Base-by-base conservation (phyloP, 2,797 vertebrate genomes). In the Chaetophractus vellerosus region DNA sequence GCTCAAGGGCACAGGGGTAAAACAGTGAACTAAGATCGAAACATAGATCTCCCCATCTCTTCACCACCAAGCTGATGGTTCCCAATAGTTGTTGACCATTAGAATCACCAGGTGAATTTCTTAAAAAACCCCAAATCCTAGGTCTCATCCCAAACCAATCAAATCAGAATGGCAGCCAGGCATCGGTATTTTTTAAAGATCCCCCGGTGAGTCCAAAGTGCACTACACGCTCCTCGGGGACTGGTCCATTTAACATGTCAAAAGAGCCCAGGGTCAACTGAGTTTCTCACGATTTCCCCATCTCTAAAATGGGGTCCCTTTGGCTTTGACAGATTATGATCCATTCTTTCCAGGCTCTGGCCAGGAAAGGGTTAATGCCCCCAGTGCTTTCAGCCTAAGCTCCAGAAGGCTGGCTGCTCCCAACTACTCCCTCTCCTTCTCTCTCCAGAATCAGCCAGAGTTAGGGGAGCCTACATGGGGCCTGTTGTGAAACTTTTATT, bases 401-500 rank as follows among this genome's bases (percentile, higher is more conserved):
- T 64, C 83, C 26, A 33, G 78, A 50, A 38, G 36, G 48, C 5
- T 2, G 38, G 5, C 88, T 19, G 23, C 33, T 85, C 52, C 66
- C 18, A 9, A 26, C 6, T 11, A 16, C 16, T 26, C 45, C 48
- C 52, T 41, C n/a, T 5, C 9, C 50, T 9, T 0, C 26, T 79
- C 5, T 50, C 23, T 36, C 41, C 6, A 14, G 38, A 66, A 48
- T 45, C 79, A 26, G 64, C 45, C 45, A 18, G 59, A 38, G 14
- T 68, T 23, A 75, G 36, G 83, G 45, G 55, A 83, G 11, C 79
- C 80, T 38, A 11, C 14, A 38, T 4, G 23, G 12, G 83, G 72
- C 14, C 79, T 92, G 28, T 21, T 63, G 28, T 83, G 55, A 64
- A 81, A 88, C 75, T 82, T 91, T 55, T 26, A 88, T 80, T 5